Evolutionary conservation across 2,113 vertebrate genomes (phyloP), one percentile per base, ranked within the genome.

Genomic region (Regulus satrapa): DNA sequence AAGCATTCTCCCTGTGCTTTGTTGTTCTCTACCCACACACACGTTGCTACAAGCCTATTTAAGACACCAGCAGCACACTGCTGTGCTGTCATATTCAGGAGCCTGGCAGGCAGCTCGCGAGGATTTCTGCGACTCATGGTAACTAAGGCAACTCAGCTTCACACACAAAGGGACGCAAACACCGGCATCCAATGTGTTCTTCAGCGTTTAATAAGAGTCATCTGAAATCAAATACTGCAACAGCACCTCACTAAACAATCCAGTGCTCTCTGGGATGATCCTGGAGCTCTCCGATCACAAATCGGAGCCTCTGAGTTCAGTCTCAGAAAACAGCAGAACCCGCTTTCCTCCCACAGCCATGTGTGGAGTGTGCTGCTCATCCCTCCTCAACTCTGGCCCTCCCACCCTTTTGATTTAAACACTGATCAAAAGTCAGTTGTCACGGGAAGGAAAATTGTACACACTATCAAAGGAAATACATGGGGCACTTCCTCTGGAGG

Each of bases 91-190:
- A 94, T 58, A 68, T 61, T 81, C 73, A 89, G 66, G 38, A 92
- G 89, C 87, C 68, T 72, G 56, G 54, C 74, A 85, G 62, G 76
- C 63, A 41, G 87, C 85, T 76, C 51, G 84, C 0, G 6, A 81
- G 84, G 63, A 89, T 91, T 94, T 95, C 94, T 92, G 91, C 29
- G 0, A 94, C 89, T 95, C 62, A 49, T 1, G 34, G 94, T 96
- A 96, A 94, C 96, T 95, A 95, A 61, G 95, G 94, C 94, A 97
- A 97, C 96, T 56, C 89, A 46, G 84, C 38, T 54, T 45, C 89
- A 89, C 61, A 72, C 64, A 92, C 54, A 61, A 85, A 91, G 81
- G 45, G 71, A 69, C 73, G 71, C 86, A 90, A 92, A 87, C 24
- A 88, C 26, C 74, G 83, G 71, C 45, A 83, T 56, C 84, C 77